Conservation (phyloP, 2,888 invertebrate genomes). For the Acronicta aceris region DNA sequence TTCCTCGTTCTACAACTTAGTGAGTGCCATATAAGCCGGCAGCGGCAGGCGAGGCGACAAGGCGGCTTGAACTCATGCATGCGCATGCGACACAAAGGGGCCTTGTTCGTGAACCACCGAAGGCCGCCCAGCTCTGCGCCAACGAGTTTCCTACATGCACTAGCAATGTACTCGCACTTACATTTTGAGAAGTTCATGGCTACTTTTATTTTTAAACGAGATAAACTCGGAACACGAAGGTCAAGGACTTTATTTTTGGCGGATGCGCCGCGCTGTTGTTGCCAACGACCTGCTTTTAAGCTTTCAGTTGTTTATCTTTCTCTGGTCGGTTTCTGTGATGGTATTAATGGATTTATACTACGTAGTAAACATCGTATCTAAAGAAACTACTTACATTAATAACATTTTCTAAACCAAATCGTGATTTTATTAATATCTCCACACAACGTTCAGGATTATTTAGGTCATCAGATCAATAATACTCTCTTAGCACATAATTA, state of each 20-base stretch:
- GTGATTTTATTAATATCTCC: too few species aligned
- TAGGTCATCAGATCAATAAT: conserved; percentile 19
- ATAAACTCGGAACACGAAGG: conserved; percentile 81
- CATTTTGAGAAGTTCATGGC: conserved; percentile 83
- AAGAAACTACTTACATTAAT: conserved; percentile 58
- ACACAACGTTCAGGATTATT: conserved; percentile 32
- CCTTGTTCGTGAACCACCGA: conserved; percentile 87
- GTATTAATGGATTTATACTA: conserved; percentile 63
- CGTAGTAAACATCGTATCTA: conserved; percentile 69
- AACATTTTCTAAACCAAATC: conserved; percentile 34
- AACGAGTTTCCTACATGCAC: conserved; percentile 78
- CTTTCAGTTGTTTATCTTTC: conserved; percentile 67
- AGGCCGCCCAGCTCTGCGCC: conserved; percentile 79
- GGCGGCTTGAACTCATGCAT: conserved; percentile 55
- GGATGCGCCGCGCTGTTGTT: conserved; percentile 71
- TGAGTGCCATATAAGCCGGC: conserved; percentile 36
- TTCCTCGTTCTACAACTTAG: conserved; percentile 54
- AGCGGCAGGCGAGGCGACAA: conserved; percentile 40
- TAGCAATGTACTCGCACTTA: conserved; percentile 75
- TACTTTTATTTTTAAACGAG: conserved; percentile 83
- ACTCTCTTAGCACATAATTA: conserved; percentile 19
- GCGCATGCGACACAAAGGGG: conserved; percentile 75
- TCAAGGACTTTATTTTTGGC: conserved; percentile 87
- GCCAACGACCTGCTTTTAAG: conserved; percentile 77
- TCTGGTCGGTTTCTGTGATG: conserved; percentile 57